These are phyloP conservation scores for Tridacna gigas DNA, from an alignment of 2,888 invertebrate species.

Conservation along the genomic window DNA sequence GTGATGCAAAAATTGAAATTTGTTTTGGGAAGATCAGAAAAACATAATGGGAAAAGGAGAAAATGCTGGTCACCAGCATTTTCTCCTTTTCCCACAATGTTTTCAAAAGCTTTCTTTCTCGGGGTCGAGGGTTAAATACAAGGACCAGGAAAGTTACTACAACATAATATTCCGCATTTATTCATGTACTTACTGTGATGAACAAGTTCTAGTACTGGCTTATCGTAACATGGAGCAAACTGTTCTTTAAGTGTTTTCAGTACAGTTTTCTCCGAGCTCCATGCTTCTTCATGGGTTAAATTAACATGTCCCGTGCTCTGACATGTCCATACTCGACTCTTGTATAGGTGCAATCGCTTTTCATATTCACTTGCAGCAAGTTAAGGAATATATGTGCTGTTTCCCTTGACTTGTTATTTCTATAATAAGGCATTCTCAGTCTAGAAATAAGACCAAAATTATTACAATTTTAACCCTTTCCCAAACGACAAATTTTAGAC, in stretches of 20 bases:
- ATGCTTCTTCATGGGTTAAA: conserved; percentile 84
- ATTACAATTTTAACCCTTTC: background rate
- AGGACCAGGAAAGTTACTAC: background rate
- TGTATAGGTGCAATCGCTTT: conserved; percentile 82
- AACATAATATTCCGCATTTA: too few relatives aligned
- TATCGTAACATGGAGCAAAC: conserved; percentile 82
- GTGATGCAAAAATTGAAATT: too few relatives aligned
- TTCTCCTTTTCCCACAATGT: background rate
- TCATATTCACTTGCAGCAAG: conserved; percentile 82
- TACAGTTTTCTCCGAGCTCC: conserved; percentile 83
- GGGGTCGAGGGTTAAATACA: background rate
- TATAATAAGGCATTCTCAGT: too few relatives aligned
- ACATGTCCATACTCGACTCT: conserved; percentile 85
- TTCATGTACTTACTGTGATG: conserved; percentile 84
- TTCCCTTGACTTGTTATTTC: too few relatives aligned
- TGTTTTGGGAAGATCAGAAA: too few relatives aligned
- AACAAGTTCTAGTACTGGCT: conserved; percentile 83
- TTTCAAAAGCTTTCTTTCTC: background rate
- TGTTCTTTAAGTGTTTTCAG: conserved; percentile 81
- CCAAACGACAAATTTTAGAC: background rate
- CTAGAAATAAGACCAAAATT: too few relatives aligned
- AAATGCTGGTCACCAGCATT: background rate
- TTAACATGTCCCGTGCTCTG: conserved; percentile 84
- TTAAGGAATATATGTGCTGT: conserved; percentile 62
- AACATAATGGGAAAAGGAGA: too few relatives aligned